Conservation (phyloP, 2,113 vertebrate genomes). For the Tricholaema leucomelas region DNA sequence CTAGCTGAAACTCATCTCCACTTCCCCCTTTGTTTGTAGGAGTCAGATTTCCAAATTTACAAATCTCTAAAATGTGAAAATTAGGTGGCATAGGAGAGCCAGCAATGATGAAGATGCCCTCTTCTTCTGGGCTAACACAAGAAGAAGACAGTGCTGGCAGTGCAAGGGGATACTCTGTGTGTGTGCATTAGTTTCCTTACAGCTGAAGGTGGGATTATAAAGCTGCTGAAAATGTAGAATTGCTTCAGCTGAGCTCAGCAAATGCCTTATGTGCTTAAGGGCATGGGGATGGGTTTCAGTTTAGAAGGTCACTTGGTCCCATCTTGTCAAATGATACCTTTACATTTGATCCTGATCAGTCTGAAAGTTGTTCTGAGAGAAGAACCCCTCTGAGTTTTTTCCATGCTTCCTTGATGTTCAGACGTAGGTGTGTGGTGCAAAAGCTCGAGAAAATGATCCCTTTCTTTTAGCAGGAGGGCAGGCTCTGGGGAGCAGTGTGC, state of each 20-base stretch:
- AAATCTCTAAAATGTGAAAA: background rate
- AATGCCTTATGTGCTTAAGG: background rate
- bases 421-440: background rate
- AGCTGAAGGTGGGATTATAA: background rate
- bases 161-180: background rate
- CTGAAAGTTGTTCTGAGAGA: background rate
- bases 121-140: background rate
- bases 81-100: background rate
- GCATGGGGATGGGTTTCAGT: background rate
- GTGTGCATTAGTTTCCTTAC: background rate
- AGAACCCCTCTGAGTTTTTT: background rate
- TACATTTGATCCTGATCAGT: background rate
- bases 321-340: background rate
- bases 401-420: background rate
- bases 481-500: background rate
- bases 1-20: conserved; percentile 25
- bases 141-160: background rate
- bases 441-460: background rate
- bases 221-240: background rate
- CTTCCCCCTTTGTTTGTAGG: background rate
- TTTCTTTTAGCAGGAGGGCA: background rate
- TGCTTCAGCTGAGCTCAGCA: background rate
- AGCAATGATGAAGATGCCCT: background rate
- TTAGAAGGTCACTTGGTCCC: background rate
- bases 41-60: background rate